Evolutionary conservation across 2,113 vertebrate species (phyloP), one percentile per base, ranked within the genome.

Genomic region (Glaucomys volans): DNA sequence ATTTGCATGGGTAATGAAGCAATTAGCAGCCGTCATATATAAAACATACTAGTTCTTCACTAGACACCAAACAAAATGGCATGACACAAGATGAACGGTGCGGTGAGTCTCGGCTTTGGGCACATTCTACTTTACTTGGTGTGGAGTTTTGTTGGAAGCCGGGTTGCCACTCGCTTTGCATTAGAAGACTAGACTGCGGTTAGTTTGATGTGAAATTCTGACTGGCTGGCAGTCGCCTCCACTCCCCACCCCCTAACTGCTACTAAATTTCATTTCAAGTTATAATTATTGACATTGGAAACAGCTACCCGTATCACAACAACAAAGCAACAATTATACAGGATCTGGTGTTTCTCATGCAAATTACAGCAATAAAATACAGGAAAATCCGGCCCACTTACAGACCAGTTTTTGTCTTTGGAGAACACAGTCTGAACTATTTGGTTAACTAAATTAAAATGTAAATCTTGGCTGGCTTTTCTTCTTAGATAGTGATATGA

Each of bases 1-100:
- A 98, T 99, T 98, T 99, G 98, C 98, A 98, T 98, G 98, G 98
- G 97, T 98, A 98, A 98, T 98, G 98, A 99, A 98, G 98, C 98
- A 98, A 98, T 99, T 98, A 99, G 97, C 97, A 98, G 92, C 96
- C 97, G 97, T 98, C 98, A 98, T 98, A 98, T 98, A 98, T 98
- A 99, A 98, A 98, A 98, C 98, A 98, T 98, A 98, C 97, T 98
- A 97, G 98, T 98, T 98, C 97, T 98, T 98, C 98, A 98, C 98
- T 97, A 98, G 97, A 97, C 90, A 98, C 95, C 95, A 95, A 96
- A 97, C 92, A 97, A 97, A 97, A 98, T 94, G 96, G 97, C 93
- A 97, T 94, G 95, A 89, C 66, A 67, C 86, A 98, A 97, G 98
- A 95, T 77, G 91, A 52, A 95, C n/a, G 97, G 95, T 4, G 93